These are phyloP conservation scores for Heliocidaris tuberculata DNA, from an alignment of 35 echinoderm and acorn worm genomes.

Conservation along the genomic window DNA sequence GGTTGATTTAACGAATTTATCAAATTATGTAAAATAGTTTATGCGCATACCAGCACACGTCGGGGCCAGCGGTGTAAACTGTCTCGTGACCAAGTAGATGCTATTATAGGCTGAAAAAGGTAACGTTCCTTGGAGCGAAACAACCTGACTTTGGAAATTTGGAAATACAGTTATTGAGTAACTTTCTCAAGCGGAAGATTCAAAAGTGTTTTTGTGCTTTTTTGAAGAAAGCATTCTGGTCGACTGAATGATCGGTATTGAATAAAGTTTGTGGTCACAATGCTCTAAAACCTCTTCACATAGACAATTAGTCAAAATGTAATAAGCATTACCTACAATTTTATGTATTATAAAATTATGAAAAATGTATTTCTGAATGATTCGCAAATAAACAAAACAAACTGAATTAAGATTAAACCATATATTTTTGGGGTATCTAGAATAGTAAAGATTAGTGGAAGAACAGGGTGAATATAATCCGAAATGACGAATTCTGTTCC, in stretches of 20 bases:
- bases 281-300: too few relatives aligned
- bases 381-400: too few relatives aligned
- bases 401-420: too few relatives aligned
- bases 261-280: too few relatives aligned
- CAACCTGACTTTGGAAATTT: neutral
- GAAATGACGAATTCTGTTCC: too few relatives aligned
- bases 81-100: neutral
- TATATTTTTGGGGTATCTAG: too few relatives aligned
- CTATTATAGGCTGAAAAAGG: neutral
- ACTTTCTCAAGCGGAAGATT: neutral
- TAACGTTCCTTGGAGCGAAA: neutral
- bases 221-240: neutral
- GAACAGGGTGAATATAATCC: too few relatives aligned
- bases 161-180: neutral
- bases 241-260: neutral
- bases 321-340: too few relatives aligned
- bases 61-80: neutral
- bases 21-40: constrained; percentile 2
- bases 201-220: neutral
- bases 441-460: too few relatives aligned
- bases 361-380: too few relatives aligned
- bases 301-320: too few relatives aligned
- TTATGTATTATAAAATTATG: too few relatives aligned
- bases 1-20: neutral
- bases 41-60: constrained; percentile 1